Evolutionary conservation across 2,888 invertebrate species (phyloP).

Genomic region (Lutraria lutraria): DNA sequence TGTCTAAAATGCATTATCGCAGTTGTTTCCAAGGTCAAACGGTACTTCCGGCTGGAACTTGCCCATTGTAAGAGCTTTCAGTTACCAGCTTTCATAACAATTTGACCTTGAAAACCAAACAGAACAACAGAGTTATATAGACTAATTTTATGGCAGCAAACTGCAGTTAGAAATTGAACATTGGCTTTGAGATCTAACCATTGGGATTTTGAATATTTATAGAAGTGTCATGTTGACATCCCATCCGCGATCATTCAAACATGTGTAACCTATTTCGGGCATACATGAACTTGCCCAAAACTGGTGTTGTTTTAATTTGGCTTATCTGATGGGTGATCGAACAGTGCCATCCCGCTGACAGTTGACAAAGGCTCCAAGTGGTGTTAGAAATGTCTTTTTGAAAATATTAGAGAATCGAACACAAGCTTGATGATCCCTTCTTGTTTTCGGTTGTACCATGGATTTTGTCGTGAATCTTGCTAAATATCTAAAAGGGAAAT

Average conservation of each 20-base stretch:
- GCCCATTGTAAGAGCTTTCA: neutral
- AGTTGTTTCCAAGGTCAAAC: constrained; percentile 42
- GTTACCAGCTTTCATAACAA: constrained; percentile 27
- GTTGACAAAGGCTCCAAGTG: too few relatives aligned
- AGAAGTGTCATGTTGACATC: neutral
- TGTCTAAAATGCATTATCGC: neutral
- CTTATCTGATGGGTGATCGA: neutral
- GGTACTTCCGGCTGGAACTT: constrained; percentile 61
- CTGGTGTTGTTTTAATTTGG: neutral
- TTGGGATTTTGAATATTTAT: neutral
- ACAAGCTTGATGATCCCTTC: neutral
- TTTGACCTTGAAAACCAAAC: neutral
- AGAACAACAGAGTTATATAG: neutral
- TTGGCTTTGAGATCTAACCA: neutral
- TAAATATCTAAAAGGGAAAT: neutral
- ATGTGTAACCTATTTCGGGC: neutral
- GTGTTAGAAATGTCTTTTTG: too few relatives aligned
- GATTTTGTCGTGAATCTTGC: neutral
- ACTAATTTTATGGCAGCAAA: neutral
- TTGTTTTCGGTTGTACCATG: neutral
- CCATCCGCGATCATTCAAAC: neutral
- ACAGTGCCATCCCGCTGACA: neutral
- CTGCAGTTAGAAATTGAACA: neutral
- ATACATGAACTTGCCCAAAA: neutral
- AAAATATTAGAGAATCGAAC: neutral